Percentiles rank a stretch among this genome's conserved stretches.
Conservation (phyloP, 2,888 invertebrate species). For the Eudasyphora cyanicolor region DNA sequence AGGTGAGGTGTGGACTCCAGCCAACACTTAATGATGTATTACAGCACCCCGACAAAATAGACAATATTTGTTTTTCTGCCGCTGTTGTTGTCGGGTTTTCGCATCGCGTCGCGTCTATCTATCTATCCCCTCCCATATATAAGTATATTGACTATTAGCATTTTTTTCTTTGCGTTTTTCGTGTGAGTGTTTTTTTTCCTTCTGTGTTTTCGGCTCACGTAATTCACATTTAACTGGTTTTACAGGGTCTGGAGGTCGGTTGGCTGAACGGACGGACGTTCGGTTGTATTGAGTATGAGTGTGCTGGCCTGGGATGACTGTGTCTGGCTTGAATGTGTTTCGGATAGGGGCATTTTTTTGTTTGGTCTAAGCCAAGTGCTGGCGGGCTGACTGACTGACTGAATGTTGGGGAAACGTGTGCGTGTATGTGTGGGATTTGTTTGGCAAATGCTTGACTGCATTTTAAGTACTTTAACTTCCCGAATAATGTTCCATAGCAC, state of each 20-base stretch:
- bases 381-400: neutral
- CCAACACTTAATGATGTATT: conserved; percentile 5
- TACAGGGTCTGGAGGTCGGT: conserved; percentile 44
- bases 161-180: conserved; percentile 8
- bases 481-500: conserved; percentile 41
- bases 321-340: neutral
- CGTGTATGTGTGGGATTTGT: conserved; percentile 24
- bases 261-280: neutral
- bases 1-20: neutral
- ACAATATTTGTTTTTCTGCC: conserved; percentile 17
- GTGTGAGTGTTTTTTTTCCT: no score
- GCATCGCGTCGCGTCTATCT: conserved; percentile 34
- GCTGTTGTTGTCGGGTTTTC: conserved; percentile 7
- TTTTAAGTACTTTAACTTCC: conserved; percentile 65
- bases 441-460: conserved; percentile 64
- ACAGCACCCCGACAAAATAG: conserved; percentile 8
- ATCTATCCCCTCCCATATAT: conserved; percentile 20
- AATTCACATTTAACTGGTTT: conserved; percentile 67
- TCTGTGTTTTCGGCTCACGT: conserved; percentile 66
- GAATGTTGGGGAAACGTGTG: neutral
- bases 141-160: conserved; percentile 8
- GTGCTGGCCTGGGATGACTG: neutral
- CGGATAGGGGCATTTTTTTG: neutral
- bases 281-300: neutral
- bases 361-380: no score